A percentile compares a stretch with the other conserved stretches of the same genome.
These are phyloP conservation scores for Cyanoderma ruficeps DNA, from an alignment of 2,113 vertebrate species.

Conservation along the genomic window DNA sequence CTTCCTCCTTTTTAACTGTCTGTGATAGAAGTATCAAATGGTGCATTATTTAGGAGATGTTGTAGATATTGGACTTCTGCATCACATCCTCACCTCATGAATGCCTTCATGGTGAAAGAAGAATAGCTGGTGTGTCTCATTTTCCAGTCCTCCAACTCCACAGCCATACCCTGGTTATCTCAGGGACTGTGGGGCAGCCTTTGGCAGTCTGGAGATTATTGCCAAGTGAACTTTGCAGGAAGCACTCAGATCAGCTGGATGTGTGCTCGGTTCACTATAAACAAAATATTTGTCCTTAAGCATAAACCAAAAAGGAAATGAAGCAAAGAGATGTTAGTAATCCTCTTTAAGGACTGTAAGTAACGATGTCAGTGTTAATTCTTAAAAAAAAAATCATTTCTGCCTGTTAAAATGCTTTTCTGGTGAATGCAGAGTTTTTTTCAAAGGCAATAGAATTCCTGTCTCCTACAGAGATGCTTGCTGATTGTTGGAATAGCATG, in stretches of 20 bases:
- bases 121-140: background rate
- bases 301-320: slow-evolving; percentile 25
- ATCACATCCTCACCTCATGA: slow-evolving; percentile 9
- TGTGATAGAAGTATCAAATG: background rate
- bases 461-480: background rate
- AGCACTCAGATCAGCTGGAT: background rate
- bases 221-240: background rate
- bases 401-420: background rate
- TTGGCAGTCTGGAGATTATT: background rate
- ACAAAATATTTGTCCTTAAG: slow-evolving; percentile 46
- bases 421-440: background rate
- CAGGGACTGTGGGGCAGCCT: background rate
- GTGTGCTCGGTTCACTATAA: background rate
- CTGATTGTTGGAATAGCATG: background rate
- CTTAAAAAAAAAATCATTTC: background rate
- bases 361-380: background rate
- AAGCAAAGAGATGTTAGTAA: slow-evolving; percentile 11
- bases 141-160: background rate
- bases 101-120: background rate
- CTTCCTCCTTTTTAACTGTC: background rate
- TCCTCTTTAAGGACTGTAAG: background rate
- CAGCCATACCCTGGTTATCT: background rate
- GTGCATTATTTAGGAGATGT: background rate
- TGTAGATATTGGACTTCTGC: background rate
- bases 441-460: background rate